Conservation (phyloP, 2,888 invertebrate genomes). For the Dinocampus coccinellae region DNA sequence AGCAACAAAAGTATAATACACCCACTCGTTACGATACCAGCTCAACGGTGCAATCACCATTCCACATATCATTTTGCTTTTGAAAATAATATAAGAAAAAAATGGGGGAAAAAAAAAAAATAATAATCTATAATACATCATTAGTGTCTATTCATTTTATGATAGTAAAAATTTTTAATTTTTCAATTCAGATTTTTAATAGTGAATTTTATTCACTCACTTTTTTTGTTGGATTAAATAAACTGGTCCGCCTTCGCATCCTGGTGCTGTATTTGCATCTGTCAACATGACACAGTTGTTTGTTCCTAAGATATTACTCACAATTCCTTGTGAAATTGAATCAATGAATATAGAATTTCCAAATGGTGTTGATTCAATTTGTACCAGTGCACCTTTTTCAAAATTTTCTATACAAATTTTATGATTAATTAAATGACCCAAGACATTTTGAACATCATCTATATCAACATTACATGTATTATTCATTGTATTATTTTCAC, state of each 20-base stretch:
- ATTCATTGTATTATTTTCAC: slow-evolving; percentile 3
- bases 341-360: slow-evolving; percentile 73
- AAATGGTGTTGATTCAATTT: slow-evolving; percentile 67
- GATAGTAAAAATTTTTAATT: not conserved
- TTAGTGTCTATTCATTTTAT: slow-evolving; percentile 27
- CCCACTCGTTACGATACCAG: slow-evolving; percentile 77
- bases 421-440: slow-evolving; percentile 44
- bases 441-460: slow-evolving; percentile 35
- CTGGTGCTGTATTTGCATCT: slow-evolving; percentile 74
- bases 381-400: slow-evolving; percentile 53
- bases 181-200: not conserved
- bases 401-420: slow-evolving; percentile 27
- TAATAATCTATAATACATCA: slow-evolving; percentile 18
- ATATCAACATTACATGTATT: slow-evolving; percentile 25
- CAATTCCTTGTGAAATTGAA: slow-evolving; percentile 73
- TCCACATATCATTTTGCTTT: slow-evolving; percentile 63
- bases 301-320: slow-evolving; percentile 73
- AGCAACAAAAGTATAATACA: slow-evolving; percentile 74
- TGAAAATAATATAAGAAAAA: slow-evolving; percentile 42
- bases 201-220: slow-evolving; percentile 11
- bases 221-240: slow-evolving; percentile 61
- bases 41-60: slow-evolving; percentile 74
- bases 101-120: too few relatives aligned
- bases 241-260: slow-evolving; percentile 75
- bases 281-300: slow-evolving; percentile 72